Conservation (phyloP, 1,140 invertebrate genomes). For the Sesamia nonagrioides region DNA sequence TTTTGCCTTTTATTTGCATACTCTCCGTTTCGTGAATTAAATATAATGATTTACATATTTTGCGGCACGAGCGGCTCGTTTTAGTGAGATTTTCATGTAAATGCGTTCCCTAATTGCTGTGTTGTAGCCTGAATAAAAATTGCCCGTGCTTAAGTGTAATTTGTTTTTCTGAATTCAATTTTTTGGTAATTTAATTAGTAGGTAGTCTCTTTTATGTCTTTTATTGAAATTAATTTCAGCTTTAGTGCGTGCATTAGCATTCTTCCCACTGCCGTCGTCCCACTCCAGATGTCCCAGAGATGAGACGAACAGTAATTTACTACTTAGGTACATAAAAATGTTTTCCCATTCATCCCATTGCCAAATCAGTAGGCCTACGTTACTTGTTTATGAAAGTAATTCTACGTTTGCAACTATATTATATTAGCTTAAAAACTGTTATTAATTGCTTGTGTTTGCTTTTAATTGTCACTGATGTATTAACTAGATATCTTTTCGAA, state of each 20-base stretch:
- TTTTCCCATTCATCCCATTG: too few relatives aligned
- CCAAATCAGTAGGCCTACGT: too few relatives aligned
- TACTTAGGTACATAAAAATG: too few relatives aligned
- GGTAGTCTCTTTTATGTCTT: not conserved
- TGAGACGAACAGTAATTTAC: too few relatives aligned
- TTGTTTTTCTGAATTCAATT: conserved; percentile 8
- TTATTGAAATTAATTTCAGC: not conserved
- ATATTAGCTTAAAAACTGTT: too few relatives aligned
- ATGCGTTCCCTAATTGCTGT: conserved; percentile 36
- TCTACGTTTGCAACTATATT: too few relatives aligned
- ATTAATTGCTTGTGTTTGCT: too few relatives aligned
- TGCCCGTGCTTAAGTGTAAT: conserved; percentile 10
- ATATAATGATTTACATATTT: conserved; percentile 37
- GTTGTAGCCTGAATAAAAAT: conserved; percentile 33
- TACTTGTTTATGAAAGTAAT: too few relatives aligned
- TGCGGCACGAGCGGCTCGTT: conserved; percentile 24
- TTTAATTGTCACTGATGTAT: too few relatives aligned
- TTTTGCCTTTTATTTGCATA: conserved; percentile 24
- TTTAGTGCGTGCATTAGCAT: not conserved
- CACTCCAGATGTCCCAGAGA: too few relatives aligned
- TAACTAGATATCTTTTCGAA: too few relatives aligned
- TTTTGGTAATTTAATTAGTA: conserved; percentile 21
- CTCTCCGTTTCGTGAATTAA: conserved; percentile 24
- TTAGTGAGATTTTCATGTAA: conserved; percentile 35
- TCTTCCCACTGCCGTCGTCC: too few relatives aligned